Evolutionary conservation across 2,113 vertebrate species (phyloP).

Genomic region (Actenoides lindsayi): DNA sequence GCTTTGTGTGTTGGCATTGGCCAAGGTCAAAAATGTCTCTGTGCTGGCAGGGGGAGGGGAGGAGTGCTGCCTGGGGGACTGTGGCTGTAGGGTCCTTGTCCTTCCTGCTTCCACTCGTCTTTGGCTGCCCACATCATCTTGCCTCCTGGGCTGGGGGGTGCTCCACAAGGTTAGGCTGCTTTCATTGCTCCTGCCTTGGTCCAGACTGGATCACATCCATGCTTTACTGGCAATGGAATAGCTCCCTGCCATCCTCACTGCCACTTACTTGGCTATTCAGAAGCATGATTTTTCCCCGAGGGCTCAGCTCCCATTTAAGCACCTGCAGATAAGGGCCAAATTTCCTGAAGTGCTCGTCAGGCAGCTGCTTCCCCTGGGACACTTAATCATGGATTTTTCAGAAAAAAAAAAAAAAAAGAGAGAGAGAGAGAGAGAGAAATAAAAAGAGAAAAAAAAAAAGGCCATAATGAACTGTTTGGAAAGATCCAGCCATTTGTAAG

Average conservation of each 20-base stretch:
- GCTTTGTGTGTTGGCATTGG: fast-evolving
- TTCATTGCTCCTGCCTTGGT: neutral
- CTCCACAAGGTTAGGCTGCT: neutral
- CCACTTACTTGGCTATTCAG: neutral
- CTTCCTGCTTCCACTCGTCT: neutral
- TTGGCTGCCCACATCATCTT: neutral
- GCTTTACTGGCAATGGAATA: neutral
- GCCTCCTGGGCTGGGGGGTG: neutral
- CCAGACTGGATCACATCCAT: neutral
- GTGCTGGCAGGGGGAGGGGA: neutral
- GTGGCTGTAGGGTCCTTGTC: neutral
- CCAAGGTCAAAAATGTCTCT: neutral
- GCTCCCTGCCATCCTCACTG: neutral
- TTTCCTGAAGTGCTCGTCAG: conserved; percentile 57
- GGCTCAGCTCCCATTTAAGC: conserved; percentile 26
- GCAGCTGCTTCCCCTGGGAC: conserved; percentile 28
- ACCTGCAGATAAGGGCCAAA: conserved; percentile 64
- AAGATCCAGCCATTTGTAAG: neutral
- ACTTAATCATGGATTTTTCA: neutral
- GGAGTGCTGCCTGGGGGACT: neutral
- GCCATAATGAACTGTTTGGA: neutral
- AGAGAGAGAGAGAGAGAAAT: neutral
- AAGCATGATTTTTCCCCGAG: neutral
- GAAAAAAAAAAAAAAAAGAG: neutral
- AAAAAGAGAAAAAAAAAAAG: neutral